Conservation (phyloP, 2,888 invertebrate species). For the Polymixis flavicincta region DNA sequence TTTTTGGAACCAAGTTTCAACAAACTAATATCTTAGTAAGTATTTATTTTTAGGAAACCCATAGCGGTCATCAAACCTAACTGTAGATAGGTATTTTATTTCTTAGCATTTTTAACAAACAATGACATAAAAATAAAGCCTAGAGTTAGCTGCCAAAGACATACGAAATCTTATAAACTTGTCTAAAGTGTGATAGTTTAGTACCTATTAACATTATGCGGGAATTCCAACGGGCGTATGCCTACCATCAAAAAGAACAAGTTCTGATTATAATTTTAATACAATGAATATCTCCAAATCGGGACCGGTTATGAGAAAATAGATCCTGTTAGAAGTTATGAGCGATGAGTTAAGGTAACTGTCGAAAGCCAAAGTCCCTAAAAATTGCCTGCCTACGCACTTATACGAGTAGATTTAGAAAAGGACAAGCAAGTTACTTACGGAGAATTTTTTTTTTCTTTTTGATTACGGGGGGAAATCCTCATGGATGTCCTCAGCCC, state of each 20-base stretch:
- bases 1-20: background rate
- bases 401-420: background rate
- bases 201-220: constrained; percentile 25
- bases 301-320: constrained; percentile 51
- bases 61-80: constrained; percentile 35
- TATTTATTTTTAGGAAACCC: background rate
- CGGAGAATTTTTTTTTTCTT: too few relatives aligned
- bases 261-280: constrained; percentile 46
- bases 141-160: background rate
- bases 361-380: background rate
- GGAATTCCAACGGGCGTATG: constrained; percentile 42
- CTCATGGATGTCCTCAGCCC: too few relatives aligned
- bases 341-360: constrained; percentile 8
- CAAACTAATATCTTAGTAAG: too few relatives aligned
- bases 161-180: constrained; percentile 10
- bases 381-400: background rate
- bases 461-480: too few relatives aligned
- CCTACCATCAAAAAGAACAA: constrained; percentile 38
- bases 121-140: constrained; percentile 4
- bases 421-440: background rate
- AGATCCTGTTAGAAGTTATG: constrained; percentile 42
- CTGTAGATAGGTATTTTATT: constrained; percentile 6
- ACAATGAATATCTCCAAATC: constrained; percentile 32
- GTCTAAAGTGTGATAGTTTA: background rate
- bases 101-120: background rate